Conservation (phyloP, 2,113 vertebrate genomes). For the Bos indicus region DNA sequence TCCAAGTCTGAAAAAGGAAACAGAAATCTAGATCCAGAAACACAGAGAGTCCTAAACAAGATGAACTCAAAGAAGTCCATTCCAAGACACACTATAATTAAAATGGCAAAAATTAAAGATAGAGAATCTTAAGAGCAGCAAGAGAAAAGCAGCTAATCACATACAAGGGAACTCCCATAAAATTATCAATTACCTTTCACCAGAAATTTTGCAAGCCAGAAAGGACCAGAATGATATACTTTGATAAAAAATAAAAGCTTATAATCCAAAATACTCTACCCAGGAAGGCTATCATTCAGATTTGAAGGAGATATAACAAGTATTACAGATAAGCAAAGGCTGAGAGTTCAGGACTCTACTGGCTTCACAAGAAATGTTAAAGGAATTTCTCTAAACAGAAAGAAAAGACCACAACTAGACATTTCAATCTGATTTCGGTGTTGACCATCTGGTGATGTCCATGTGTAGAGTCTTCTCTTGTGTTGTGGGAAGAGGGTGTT, state of each 20-base stretch:
- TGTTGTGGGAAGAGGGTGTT: too few relatives aligned
- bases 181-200: neutral
- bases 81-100: neutral
- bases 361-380: neutral
- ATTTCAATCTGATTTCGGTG: too few relatives aligned
- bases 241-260: neutral
- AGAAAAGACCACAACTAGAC: neutral
- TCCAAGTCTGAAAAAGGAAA: neutral
- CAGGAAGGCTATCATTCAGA: neutral
- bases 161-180: neutral
- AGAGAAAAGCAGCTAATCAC: neutral
- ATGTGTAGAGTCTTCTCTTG: too few relatives aligned
- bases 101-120: neutral
- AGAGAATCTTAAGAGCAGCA: neutral
- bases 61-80: neutral
- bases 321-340: neutral
- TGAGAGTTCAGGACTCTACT: neutral
- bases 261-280: neutral
- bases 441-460: too few relatives aligned
- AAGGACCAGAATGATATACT: neutral
- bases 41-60: neutral
- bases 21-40: neutral
- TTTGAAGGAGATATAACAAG: neutral
- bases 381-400: neutral
- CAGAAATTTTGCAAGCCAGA: neutral